Conservation (phyloP, 2,797 vertebrate species). For the Sylvia borin region DNA sequence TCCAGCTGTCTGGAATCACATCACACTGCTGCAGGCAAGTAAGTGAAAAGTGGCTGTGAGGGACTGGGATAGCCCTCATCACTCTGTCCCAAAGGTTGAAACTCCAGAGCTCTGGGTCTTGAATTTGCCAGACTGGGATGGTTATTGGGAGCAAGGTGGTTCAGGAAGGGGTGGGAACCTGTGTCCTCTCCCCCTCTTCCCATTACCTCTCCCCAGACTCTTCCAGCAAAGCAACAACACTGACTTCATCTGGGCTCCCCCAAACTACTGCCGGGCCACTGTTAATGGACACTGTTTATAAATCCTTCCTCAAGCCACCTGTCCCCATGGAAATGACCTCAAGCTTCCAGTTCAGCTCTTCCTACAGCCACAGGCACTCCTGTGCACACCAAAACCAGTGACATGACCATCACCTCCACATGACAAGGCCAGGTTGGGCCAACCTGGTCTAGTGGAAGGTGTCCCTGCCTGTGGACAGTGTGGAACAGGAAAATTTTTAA, state of each 20-base stretch:
- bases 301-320: background rate
- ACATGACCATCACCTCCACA: fast-evolving
- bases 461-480: background rate
- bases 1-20: background rate
- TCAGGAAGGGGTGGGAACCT: background rate
- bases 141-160: fast-evolving
- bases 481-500: background rate
- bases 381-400: fast-evolving
- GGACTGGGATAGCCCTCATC: background rate
- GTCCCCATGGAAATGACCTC: background rate
- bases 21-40: background rate
- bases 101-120: background rate
- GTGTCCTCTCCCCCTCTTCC: fast-evolving
- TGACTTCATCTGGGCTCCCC: background rate
- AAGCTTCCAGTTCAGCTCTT: background rate
- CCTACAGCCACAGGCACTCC: background rate
- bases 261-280: background rate
- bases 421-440: background rate
- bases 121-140: background rate
- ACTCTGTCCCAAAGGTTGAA: background rate
- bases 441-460: background rate
- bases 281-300: fast-evolving
- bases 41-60: fast-evolving
- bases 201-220: fast-evolving
- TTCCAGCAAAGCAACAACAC: background rate